These are phyloP conservation scores for Pseudomyrmex sp. DNA, from an alignment of 1,140 invertebrate species.

Conservation along the genomic window DNA sequence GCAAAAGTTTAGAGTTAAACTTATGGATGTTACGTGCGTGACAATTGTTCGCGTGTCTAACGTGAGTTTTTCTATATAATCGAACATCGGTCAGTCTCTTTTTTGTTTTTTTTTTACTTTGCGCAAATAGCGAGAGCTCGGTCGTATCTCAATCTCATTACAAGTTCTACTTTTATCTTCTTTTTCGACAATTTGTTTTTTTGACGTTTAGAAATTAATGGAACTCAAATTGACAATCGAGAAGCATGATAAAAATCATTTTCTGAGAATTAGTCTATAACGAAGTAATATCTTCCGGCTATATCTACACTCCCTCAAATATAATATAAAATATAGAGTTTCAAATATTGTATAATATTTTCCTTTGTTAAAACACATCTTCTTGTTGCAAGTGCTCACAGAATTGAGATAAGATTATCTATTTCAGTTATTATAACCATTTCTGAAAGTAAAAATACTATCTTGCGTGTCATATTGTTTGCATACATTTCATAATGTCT, in stretches of 20 bases:
- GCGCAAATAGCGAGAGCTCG: background rate
- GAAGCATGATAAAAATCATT: background rate
- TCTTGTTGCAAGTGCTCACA: too few species aligned
- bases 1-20: too few species aligned
- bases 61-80: background rate
- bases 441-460: too few species aligned
- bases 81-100: background rate
- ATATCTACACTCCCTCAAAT: background rate
- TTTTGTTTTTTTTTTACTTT: background rate
- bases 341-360: too few species aligned
- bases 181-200: background rate
- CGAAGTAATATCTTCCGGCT: background rate
- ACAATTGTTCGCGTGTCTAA: too few species aligned
- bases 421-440: too few species aligned
- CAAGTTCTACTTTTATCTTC: conserved; percentile 2
- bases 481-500: too few species aligned
- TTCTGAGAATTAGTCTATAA: background rate
- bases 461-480: too few species aligned
- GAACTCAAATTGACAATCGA: background rate
- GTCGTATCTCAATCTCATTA: background rate
- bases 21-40: too few species aligned
- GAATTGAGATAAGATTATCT: too few species aligned
- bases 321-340: too few species aligned
- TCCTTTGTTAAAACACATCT: too few species aligned
- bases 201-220: background rate